Percentiles rank a stretch among this genome's conserved stretches.
Evolutionary conservation across 2,797 vertebrate genomes (phyloP).

Genomic region (Morelia viridis): DNA sequence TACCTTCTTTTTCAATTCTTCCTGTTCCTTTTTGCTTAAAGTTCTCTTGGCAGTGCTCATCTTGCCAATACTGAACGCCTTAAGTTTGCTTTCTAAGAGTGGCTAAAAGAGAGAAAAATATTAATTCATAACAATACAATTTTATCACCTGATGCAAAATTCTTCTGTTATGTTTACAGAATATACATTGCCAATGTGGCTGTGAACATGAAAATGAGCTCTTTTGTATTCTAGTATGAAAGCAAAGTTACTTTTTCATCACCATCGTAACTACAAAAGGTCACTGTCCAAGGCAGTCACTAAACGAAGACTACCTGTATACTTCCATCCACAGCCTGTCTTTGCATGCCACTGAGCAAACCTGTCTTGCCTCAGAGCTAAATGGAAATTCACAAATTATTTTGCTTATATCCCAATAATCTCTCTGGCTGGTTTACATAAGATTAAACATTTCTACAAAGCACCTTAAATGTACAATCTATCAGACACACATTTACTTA

Average conservation of each 20-base stretch:
- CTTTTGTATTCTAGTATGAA: background rate
- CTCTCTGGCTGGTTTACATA: background rate
- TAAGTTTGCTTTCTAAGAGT: constrained; percentile 93
- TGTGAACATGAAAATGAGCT: background rate
- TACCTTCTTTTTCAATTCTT: constrained; percentile 98
- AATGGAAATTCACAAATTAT: background rate
- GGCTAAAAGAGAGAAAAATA: constrained; percentile 74
- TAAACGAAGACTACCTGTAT: background rate
- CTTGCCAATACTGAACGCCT: constrained; percentile 97
- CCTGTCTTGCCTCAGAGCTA: background rate
- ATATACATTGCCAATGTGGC: background rate
- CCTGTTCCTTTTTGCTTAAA: constrained; percentile 97
- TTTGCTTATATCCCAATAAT: background rate
- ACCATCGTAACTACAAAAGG: background rate
- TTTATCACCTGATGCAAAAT: constrained; percentile 8
- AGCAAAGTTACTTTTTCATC: background rate
- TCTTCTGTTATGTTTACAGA: background rate
- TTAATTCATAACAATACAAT: constrained; percentile 30
- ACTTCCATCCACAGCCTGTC: background rate
- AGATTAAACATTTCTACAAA: background rate
- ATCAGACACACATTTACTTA: background rate
- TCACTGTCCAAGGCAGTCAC: background rate
- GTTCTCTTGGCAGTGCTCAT: constrained; percentile 96
- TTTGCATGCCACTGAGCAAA: background rate
- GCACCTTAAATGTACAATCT: background rate